Evolutionary conservation across 2,888 invertebrate species (phyloP).

Genomic region (Troides aeacus): DNA sequence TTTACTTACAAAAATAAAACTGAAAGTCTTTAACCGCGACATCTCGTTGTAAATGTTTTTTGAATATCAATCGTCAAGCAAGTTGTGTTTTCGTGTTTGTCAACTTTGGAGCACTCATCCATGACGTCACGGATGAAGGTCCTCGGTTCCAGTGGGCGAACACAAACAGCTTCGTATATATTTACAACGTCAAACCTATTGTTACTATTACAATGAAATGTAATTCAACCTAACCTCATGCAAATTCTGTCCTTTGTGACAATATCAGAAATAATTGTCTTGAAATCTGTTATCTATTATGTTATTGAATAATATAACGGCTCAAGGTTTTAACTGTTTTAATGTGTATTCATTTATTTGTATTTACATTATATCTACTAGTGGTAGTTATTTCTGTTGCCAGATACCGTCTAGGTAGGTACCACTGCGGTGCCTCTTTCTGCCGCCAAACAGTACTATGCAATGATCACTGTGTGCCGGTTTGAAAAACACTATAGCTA

Average conservation of each 20-base stretch:
- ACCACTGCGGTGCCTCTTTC: too few species aligned
- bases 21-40: neutral
- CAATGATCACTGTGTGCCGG: too few species aligned
- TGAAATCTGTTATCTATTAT: neutral
- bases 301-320: neutral
- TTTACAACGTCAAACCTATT: constrained; percentile 14
- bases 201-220: constrained; percentile 18
- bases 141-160: constrained; percentile 24
- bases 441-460: too few species aligned
- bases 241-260: neutral
- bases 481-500: too few species aligned
- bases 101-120: constrained; percentile 21
- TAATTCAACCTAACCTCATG: constrained; percentile 6
- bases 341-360: too few species aligned
- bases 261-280: neutral
- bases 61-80: neutral
- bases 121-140: constrained; percentile 19
- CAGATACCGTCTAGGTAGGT: too few species aligned
- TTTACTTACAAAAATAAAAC: neutral
- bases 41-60: neutral
- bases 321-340: neutral
- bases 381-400: too few species aligned
- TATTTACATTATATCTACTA: too few species aligned
- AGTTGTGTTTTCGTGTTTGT: constrained; percentile 12
- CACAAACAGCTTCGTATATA: constrained; percentile 17